phyloP scores from a whole-genome alignment of 2,797 vertebrate species.

The Schizopygopsis malacanthus region DNA sequence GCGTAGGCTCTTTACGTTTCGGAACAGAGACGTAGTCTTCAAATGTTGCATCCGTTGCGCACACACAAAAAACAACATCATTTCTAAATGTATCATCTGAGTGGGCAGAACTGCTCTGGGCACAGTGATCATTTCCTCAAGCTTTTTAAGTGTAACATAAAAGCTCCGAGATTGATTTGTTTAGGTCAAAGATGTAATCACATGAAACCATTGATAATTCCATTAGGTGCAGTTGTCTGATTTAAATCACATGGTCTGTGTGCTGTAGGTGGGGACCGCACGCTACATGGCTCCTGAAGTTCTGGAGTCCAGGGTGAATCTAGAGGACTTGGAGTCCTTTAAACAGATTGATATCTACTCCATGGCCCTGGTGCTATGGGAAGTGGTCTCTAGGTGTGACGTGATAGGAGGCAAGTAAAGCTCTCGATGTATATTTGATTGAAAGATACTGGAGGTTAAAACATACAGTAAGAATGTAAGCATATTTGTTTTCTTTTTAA shows the following conservation, averaged over 20 bases:
- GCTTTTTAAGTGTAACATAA: slow-evolving; percentile 10
- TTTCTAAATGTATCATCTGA: slow-evolving; percentile 1
- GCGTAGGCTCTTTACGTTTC: neutral
- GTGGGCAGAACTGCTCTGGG: neutral
- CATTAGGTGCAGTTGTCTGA: slow-evolving; percentile 6
- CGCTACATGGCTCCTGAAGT: slow-evolving; percentile 93
- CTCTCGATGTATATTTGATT: neutral
- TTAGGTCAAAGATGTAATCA: slow-evolving; percentile 10
- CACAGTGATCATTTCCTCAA: neutral
- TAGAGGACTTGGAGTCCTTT: slow-evolving; percentile 90
- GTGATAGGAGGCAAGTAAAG: slow-evolving; percentile 82
- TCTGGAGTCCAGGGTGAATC: slow-evolving; percentile 89
- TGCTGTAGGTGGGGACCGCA: slow-evolving; percentile 85
- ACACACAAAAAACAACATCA: neutral
- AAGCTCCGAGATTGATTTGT: slow-evolving; percentile 9
- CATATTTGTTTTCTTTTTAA: slow-evolving; percentile 7
- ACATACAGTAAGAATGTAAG: neutral
- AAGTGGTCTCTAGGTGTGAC: slow-evolving; percentile 87
- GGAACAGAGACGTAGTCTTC: neutral
- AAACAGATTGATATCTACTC: slow-evolving; percentile 95
- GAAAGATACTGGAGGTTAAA: neutral
- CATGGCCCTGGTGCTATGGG: slow-evolving; percentile 90
- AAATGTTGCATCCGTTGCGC: neutral
- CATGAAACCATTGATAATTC: slow-evolving; percentile 12
- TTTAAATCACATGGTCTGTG: slow-evolving; percentile 22